Evolutionary conservation across 2,113 vertebrate species (phyloP).

Genomic region (Semnornis frantzii): DNA sequence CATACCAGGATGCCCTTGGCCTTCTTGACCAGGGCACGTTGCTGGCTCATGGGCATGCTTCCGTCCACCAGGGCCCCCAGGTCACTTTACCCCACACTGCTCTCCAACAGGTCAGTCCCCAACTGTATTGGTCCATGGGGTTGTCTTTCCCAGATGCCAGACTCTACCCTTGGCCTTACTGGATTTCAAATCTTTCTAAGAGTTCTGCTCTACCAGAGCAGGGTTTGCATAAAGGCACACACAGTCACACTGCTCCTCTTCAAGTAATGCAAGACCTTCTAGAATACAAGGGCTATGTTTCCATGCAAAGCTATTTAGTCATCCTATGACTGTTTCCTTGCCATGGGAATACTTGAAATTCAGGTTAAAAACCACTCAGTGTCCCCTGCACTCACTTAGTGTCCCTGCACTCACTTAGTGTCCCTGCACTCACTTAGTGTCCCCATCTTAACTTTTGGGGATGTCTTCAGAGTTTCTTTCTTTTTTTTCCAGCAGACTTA

Average conservation of each 20-base stretch:
- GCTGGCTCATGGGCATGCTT: too few relatives aligned
- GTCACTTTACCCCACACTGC: too few relatives aligned
- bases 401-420: neutral
- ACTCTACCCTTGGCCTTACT: too few relatives aligned
- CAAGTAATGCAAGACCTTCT: neutral
- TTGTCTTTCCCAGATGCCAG: too few relatives aligned
- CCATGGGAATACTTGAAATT: neutral
- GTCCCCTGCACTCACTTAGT: neutral
- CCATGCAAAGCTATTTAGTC: neutral
- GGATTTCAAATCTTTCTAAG: neutral
- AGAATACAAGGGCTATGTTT: neutral
- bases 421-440: neutral
- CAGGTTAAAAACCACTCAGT: neutral
- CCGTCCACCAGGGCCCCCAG: too few relatives aligned
- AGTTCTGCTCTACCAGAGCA: neutral
- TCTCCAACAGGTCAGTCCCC: too few relatives aligned
- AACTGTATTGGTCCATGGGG: too few relatives aligned
- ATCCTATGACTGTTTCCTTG: neutral
- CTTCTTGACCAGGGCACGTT: too few relatives aligned
- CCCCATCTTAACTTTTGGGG: neutral
- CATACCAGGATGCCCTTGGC: too few relatives aligned
- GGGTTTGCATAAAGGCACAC: neutral
- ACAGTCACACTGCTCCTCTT: neutral
- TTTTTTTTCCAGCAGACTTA: neutral
- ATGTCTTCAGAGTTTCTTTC: neutral